Evolutionary conservation across 2,888 invertebrate species (phyloP), one percentile per base, ranked within the genome.

Genomic region (Athripsodes cinereus): DNA sequence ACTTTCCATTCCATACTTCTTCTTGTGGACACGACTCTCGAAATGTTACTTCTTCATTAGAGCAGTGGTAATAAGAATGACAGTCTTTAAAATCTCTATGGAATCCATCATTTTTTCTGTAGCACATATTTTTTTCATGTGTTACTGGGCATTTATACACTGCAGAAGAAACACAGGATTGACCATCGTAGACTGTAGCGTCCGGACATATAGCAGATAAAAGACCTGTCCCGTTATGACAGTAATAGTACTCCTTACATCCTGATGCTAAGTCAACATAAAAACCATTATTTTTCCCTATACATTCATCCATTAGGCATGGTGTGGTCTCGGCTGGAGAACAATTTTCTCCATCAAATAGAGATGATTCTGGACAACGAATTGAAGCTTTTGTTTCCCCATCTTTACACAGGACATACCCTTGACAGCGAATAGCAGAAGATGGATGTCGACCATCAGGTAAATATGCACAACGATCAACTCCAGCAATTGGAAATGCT

Each of bases 191-290:
- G 31, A 81, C 67, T 50, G 75, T 71, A 2, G 76, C 79, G 11
- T 74, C 70, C 47, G 80, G 78, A 66, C 83, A 83, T 16, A 80
- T 80, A 8, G 82, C 74, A 56, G 81, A 76, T 5, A 79, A 74
- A 48, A 78, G 75, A 26, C 79, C 79, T 22, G 79, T 76, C 16
- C 72, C 72, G 34, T 76, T 72, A 62, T 78, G 75, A 67, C 83
- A 83, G 64, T 78, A 83, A 66, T 79, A 81, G 67, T 82, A 83
- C 65, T 80, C 81, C 35, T 78, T 75, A 66, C 83, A 83, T 22
- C 76, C 77, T 18, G 80, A 74, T 8, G 75, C 70, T 20, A 76
- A 72, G 66, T 83, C 82, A 16, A 79, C 74, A 68, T 82, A 80
- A 22, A 82, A 81, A 1, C 83, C 83, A 67, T 83, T 76, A 1